These are phyloP conservation scores for Calycopis cecrops DNA, from an alignment of 1,140 invertebrate genomes.

Conservation along the genomic window DNA sequence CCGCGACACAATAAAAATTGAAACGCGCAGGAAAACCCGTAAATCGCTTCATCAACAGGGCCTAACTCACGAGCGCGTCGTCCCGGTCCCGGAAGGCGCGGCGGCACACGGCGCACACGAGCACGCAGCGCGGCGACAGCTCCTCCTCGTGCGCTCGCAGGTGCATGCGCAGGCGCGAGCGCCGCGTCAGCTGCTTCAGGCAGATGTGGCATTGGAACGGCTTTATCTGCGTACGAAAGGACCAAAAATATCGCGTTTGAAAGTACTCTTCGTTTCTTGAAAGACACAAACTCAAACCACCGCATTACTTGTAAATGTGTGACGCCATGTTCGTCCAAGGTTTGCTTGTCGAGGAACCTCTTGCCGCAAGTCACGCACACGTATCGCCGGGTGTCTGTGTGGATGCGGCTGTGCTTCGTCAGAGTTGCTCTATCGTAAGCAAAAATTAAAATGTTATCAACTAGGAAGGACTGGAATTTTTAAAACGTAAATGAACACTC, in stretches of 20 bases:
- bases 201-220: slow-evolving; percentile 76
- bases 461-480: background rate
- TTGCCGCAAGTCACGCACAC: slow-evolving; percentile 70
- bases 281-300: too few relatives aligned
- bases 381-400: slow-evolving; percentile 69
- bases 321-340: slow-evolving; percentile 71
- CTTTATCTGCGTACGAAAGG: slow-evolving; percentile 48
- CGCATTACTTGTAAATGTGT: slow-evolving; percentile 66
- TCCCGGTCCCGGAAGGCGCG: background rate
- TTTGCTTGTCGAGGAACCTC: slow-evolving; percentile 70
- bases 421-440: slow-evolving; percentile 65
- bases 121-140: slow-evolving; percentile 44
- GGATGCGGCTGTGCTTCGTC: slow-evolving; percentile 65
- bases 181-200: slow-evolving; percentile 66
- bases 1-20: too few relatives aligned
- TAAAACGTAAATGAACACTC: too few relatives aligned
- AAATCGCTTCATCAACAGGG: too few relatives aligned
- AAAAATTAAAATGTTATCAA: slow-evolving; percentile 11
- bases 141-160: slow-evolving; percentile 66
- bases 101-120: slow-evolving; percentile 42
- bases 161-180: slow-evolving; percentile 70
- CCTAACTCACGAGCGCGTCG: too few relatives aligned
- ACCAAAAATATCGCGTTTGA: too few relatives aligned
- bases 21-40: too few relatives aligned
- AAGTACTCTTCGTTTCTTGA: too few relatives aligned